These are phyloP conservation scores for Todiramphus chloris DNA, from an alignment of 2,113 vertebrate species.

Conservation along the genomic window DNA sequence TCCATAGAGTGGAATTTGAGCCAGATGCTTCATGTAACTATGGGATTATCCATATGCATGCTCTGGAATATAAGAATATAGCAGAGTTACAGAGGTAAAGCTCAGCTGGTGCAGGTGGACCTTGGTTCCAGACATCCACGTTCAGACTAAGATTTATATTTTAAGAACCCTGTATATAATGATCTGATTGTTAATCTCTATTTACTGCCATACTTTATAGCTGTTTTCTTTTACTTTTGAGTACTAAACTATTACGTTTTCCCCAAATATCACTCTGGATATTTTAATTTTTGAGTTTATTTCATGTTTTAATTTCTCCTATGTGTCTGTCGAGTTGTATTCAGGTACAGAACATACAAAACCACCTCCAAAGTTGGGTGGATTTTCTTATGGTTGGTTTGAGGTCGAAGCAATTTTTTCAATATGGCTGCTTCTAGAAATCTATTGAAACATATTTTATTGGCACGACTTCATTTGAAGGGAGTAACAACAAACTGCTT, in stretches of 20 bases:
- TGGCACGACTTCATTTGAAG: background rate
- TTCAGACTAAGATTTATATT: background rate
- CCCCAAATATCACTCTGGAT: background rate
- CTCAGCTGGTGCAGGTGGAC: background rate
- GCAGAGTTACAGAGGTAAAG: background rate
- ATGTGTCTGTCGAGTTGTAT: background rate
- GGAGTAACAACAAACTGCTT: background rate
- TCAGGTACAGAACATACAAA: background rate
- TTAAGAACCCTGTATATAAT: background rate
- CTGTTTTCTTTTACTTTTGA: background rate
- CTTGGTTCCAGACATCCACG: background rate
- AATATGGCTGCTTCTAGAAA: background rate
- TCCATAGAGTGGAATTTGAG: background rate
- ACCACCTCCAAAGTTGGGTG: background rate
- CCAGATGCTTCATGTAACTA: background rate
- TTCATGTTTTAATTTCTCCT: background rate
- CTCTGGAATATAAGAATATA: background rate
- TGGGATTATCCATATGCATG: background rate
- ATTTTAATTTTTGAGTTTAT: background rate
- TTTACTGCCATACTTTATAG: background rate
- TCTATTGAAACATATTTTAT: background rate
- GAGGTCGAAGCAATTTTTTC: background rate
- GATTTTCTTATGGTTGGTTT: background rate
- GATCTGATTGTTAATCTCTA: background rate
- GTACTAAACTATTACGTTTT: background rate